A percentile compares a stretch with the other conserved stretches of the same genome.
Conservation (phyloP, 2,888 invertebrate genomes). For the Drosophila greeni region DNA sequence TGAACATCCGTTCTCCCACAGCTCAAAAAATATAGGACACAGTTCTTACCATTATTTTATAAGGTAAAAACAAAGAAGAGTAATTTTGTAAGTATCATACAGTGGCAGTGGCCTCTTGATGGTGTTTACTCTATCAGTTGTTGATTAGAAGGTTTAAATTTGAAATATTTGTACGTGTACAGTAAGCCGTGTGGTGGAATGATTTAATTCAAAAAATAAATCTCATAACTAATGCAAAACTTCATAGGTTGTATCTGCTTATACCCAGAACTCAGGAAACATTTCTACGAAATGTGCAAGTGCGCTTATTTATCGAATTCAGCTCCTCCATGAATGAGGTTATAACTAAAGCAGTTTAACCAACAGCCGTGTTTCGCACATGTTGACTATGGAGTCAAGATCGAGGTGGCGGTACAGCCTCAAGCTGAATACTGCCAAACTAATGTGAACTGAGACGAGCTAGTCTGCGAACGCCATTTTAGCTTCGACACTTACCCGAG, state of each 20-base stretch:
- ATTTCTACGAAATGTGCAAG: background rate
- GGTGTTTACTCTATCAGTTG: no score
- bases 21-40: no score
- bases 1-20: no score
- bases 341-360: constrained; percentile 40
- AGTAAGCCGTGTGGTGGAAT: no score
- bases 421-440: constrained; percentile 1
- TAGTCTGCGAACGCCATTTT: constrained; percentile 7
- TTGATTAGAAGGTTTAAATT: no score
- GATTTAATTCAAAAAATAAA: background rate
- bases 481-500: constrained; percentile 28
- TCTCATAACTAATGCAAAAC: background rate
- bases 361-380: constrained; percentile 39
- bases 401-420: constrained; percentile 2
- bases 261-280: background rate
- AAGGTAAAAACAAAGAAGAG: no score
- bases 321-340: background rate
- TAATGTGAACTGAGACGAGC: constrained; percentile 2
- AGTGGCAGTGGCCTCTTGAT: no score
- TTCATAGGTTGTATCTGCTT: background rate
- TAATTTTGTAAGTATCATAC: no score
- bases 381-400: constrained; percentile 1
- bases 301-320: background rate
- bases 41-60: no score
- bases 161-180: no score